Evolutionary conservation across 2,113 vertebrate genomes (phyloP).

Genomic region (Bubo blakistoni): DNA sequence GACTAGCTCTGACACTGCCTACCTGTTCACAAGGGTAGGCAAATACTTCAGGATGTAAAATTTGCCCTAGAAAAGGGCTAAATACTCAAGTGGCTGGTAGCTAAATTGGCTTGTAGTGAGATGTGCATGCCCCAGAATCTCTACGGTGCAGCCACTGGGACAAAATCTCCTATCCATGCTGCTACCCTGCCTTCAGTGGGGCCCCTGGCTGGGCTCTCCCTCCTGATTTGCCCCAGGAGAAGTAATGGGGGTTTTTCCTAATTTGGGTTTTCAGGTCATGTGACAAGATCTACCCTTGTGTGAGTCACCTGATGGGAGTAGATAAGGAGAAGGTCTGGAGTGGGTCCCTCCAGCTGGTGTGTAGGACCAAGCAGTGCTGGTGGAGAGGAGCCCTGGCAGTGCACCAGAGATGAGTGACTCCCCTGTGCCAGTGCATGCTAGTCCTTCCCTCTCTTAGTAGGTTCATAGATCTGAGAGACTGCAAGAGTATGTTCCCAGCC

Average conservation of each 20-base stretch:
- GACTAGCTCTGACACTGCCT: neutral
- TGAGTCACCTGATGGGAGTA: neutral
- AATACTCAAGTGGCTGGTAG: neutral
- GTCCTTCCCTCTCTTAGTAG: neutral
- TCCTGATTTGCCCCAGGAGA: neutral
- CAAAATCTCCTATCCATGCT: neutral
- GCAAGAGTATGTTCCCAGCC: neutral
- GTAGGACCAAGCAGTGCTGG: rapidly evolving
- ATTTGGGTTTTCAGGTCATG: neutral
- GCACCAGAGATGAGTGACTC: rapidly evolving
- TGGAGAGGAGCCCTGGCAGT: neutral
- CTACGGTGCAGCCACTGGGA: neutral
- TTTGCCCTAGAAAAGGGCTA: neutral
- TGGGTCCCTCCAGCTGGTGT: rapidly evolving
- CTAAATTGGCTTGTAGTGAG: neutral
- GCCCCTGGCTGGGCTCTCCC: rapidly evolving
- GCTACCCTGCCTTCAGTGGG: rapidly evolving
- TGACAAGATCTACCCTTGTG: neutral
- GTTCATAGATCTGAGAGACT: neutral
- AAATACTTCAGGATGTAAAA: neutral
- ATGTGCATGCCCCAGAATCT: too few relatives aligned
- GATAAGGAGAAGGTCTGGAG: neutral
- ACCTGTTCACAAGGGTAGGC: neutral
- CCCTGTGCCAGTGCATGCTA: neutral
- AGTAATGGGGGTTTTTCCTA: neutral